These are phyloP conservation scores for Hydrolagus colliei DNA, from an alignment of 2,797 vertebrate species.

Conservation along the genomic window DNA sequence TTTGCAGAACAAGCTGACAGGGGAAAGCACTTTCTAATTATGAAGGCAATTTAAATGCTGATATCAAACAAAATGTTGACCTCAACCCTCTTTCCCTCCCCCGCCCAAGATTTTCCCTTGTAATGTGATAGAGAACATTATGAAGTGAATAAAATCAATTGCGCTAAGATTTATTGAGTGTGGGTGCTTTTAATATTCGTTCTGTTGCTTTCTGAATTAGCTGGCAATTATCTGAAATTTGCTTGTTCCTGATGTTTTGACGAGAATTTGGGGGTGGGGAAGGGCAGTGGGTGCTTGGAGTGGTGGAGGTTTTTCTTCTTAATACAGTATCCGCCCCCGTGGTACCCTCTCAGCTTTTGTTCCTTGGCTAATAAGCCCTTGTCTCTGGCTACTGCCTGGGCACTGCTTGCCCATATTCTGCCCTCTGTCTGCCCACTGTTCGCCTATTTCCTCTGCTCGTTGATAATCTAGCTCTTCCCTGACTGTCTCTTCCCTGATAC, in stretches of 20 bases:
- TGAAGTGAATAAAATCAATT: neutral
- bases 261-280: no score
- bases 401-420: neutral
- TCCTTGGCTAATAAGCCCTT: slow-evolving; percentile 33
- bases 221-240: neutral
- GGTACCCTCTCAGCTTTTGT: no score
- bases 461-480: neutral
- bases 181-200: neutral
- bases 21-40: slow-evolving; percentile 15
- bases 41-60: slow-evolving; percentile 19
- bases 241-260: neutral
- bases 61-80: slow-evolving; percentile 9
- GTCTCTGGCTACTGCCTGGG: slow-evolving; percentile 39
- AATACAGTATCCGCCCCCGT: slow-evolving; percentile 39
- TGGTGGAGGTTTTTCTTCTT: no score
- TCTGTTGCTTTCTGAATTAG: neutral
- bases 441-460: neutral
- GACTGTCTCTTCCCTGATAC: neutral
- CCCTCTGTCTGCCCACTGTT: no score
- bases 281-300: no score
- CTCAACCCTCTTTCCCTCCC: neutral
- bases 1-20: neutral
- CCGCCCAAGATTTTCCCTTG: neutral
- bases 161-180: neutral
- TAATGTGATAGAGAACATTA: neutral